Conservation (phyloP, 2,113 vertebrate genomes). For the Cavia porcellus region DNA sequence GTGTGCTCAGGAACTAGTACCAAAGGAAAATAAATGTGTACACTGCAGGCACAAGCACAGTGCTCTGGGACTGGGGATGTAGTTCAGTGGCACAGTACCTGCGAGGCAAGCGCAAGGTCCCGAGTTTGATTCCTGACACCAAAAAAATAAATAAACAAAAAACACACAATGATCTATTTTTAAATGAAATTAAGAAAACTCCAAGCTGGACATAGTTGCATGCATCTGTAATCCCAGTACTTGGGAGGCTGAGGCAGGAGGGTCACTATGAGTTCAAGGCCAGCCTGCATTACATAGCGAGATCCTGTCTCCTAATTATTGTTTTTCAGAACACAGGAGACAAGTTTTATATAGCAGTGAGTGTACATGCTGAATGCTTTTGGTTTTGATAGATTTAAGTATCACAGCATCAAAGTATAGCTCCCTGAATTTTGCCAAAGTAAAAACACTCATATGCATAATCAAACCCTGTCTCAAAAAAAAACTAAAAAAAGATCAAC, state of each 20-base stretch:
- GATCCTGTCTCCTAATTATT: neutral
- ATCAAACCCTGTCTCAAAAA: too few species aligned
- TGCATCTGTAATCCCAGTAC: neutral
- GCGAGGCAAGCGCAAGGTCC: too few species aligned
- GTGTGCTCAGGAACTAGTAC: neutral
- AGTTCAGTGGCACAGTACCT: too few species aligned
- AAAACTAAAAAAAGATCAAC: neutral
- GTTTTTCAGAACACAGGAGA: neutral
- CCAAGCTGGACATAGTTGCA: neutral
- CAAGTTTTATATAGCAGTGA: neutral
- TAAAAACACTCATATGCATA: neutral
- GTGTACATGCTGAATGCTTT: neutral
- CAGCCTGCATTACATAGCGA: neutral
- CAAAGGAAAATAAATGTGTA: conserved; percentile 9
- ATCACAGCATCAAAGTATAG: neutral
- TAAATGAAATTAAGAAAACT: conserved; percentile 25
- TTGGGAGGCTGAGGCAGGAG: neutral
- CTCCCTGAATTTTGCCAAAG: conserved; percentile 24
- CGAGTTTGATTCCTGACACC: too few species aligned
- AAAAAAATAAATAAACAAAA: too few species aligned
- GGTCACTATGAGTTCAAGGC: neutral
- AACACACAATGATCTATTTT: conserved; percentile 30
- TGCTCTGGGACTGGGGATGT: too few species aligned
- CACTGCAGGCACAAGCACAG: neutral
- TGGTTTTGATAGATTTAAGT: neutral